Conservation (phyloP, 2,888 invertebrate genomes). For the Yponomeuta evonymella region DNA sequence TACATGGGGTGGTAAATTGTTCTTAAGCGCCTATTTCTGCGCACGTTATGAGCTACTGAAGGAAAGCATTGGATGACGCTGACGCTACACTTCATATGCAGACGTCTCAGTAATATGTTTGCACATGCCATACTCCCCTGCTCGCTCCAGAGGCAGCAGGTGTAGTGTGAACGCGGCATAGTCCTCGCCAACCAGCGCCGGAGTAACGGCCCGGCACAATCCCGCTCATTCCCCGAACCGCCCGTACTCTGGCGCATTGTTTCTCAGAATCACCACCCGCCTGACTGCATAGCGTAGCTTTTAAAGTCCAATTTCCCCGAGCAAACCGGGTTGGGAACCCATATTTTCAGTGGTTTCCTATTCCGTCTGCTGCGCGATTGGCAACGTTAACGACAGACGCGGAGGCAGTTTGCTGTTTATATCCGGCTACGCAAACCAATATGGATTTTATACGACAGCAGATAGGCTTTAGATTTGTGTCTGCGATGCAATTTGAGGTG, state of each 20-base stretch:
- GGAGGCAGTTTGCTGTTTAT: neutral
- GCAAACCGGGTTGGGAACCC: slow-evolving; percentile 6
- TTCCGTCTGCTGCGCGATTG: neutral
- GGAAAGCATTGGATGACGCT: neutral
- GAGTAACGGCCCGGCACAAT: slow-evolving; percentile 56
- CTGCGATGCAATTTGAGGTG: neutral
- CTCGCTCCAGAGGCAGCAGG: slow-evolving; percentile 25
- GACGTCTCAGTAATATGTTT: no score
- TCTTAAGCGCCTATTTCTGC: no score
- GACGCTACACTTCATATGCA: slow-evolving; percentile 13
- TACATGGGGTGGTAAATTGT: no score
- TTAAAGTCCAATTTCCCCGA: slow-evolving; percentile 49
- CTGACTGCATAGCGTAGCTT: slow-evolving; percentile 52
- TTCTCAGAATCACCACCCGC: slow-evolving; percentile 63
- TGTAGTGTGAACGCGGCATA: slow-evolving; percentile 22
- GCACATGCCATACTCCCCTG: no score
- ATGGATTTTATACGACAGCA: slow-evolving; percentile 8
- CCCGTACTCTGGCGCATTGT: slow-evolving; percentile 46
- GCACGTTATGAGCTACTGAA: neutral
- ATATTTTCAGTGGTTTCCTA: slow-evolving; percentile 8
- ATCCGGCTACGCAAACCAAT: slow-evolving; percentile 13
- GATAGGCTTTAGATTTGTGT: slow-evolving; percentile 11
- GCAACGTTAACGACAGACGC: slow-evolving; percentile 5
- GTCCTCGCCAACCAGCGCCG: slow-evolving; percentile 16
- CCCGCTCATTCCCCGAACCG: slow-evolving; percentile 67